Evolutionary conservation across 2,888 invertebrate species (phyloP).

Genomic region (Drosophila recens): DNA sequence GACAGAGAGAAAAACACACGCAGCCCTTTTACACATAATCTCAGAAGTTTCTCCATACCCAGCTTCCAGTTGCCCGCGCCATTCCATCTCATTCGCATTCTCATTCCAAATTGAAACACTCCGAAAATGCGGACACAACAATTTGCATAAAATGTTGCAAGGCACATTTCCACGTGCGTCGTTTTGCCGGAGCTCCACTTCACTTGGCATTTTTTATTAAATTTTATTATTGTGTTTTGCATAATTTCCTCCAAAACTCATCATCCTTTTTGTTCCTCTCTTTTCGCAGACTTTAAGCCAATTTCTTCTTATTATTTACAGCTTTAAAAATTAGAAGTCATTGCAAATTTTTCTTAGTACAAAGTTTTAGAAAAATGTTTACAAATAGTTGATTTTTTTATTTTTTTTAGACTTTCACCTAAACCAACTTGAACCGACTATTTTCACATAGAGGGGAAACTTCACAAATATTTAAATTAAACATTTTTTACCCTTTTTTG

Average conservation of each 20-base stretch:
- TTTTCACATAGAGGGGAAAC: no score
- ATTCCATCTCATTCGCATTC: background rate
- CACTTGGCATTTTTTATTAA: constrained; percentile 67
- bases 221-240: constrained; percentile 78
- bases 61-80: background rate
- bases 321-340: constrained; percentile 7
- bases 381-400: background rate
- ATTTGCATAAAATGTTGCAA: constrained; percentile 74
- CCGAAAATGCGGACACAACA: constrained; percentile 42
- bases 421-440: no score
- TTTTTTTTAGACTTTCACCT: no score
- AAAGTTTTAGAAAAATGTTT: background rate
- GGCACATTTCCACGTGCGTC: constrained; percentile 26
- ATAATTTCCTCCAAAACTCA: constrained; percentile 58
- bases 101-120: constrained; percentile 29
- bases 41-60: constrained; percentile 9
- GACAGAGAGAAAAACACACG: background rate
- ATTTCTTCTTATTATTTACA: background rate
- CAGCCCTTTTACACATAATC: constrained; percentile 53
- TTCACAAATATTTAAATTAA: no score
- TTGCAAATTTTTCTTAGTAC: background rate
- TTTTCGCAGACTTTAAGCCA: background rate
- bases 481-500: background rate
- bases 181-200: constrained; percentile 18
- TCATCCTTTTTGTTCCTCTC: constrained; percentile 17